phyloP scores from a whole-genome alignment of 1,140 invertebrate species.

The Carposina sasakii region DNA sequence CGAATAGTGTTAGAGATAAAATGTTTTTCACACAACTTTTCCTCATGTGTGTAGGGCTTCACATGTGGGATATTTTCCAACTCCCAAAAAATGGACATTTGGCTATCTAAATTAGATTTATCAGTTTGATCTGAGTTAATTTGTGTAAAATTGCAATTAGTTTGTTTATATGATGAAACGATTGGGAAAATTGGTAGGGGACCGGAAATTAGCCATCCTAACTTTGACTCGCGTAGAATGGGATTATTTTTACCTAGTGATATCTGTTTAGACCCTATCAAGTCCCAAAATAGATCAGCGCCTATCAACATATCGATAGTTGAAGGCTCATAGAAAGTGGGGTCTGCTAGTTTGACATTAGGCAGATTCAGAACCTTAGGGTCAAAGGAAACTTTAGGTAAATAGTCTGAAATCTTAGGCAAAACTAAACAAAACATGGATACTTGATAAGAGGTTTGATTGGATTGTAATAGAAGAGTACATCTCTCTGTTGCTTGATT shows the following conservation, averaged over 20 bases:
- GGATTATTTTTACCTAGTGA: background rate
- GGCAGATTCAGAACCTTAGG: background rate
- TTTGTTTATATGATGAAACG: no score
- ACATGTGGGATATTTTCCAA: background rate
- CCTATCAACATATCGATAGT: background rate
- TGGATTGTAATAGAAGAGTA: background rate
- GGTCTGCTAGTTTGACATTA: background rate
- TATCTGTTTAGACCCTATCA: background rate
- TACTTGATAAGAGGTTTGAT: background rate
- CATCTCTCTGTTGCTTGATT: background rate
- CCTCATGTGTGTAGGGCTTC: background rate
- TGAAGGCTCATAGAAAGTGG: background rate
- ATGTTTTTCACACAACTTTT: background rate
- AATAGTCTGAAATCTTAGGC: background rate
- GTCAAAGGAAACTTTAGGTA: background rate
- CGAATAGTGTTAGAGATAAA: constrained; percentile 1
- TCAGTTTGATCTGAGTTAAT: no score
- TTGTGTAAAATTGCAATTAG: background rate
- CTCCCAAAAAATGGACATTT: constrained; percentile 1
- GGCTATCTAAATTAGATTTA: no score
- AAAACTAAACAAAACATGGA: background rate
- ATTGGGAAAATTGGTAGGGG: no score
- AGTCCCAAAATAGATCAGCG: constrained; percentile 2
- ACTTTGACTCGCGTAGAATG: background rate
- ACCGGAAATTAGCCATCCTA: constrained; percentile 1